Evolutionary conservation across 2,113 vertebrate genomes (phyloP).

Genomic region (Athene cunicularia): DNA sequence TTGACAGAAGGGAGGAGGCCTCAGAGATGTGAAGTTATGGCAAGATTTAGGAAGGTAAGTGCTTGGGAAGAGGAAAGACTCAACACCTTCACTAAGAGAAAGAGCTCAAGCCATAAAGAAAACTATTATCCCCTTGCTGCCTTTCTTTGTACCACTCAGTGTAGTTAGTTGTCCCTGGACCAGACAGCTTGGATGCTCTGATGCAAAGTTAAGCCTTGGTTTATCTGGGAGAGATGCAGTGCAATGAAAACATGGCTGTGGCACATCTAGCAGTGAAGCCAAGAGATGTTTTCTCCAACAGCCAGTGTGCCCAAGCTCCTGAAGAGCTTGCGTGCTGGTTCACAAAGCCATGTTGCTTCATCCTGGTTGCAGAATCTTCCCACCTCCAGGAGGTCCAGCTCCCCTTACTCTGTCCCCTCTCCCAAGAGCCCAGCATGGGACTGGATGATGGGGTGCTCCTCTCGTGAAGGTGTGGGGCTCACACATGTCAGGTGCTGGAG

Average conservation of each 20-base stretch:
- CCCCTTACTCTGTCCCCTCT: neutral
- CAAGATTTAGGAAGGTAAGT: neutral
- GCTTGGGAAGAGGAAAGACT: neutral
- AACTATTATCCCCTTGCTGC: neutral
- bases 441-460: neutral
- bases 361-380: neutral
- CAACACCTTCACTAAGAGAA: neutral
- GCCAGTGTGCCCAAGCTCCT: neutral
- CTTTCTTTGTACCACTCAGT: neutral
- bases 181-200: neutral
- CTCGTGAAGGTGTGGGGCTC: neutral
- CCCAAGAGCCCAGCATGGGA: neutral
- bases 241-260: neutral
- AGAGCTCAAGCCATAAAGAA: neutral
- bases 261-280: neutral
- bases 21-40: neutral
- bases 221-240: neutral
- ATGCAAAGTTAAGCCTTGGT: neutral
- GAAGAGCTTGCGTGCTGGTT: neutral
- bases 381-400: neutral
- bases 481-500: accelerated
- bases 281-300: neutral
- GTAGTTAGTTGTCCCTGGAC: neutral
- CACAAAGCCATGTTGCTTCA: neutral
- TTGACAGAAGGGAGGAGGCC: neutral